Percentiles rank a stretch among this genome's conserved stretches.
Conservation (phyloP, 1,140 invertebrate species). For the Brachionus manjavacas region DNA sequence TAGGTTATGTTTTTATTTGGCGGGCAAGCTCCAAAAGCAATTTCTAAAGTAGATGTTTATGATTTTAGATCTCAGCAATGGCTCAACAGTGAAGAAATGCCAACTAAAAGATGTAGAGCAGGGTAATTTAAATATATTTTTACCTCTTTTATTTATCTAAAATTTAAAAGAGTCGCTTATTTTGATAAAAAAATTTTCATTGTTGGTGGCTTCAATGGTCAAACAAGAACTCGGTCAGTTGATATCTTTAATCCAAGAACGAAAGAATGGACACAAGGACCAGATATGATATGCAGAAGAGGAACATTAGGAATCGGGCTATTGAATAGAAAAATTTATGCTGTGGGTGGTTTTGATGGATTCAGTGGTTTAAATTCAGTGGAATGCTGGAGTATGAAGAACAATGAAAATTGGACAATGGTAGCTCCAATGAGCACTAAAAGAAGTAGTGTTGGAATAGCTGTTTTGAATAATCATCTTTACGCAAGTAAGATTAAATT, state of each 20-base stretch:
- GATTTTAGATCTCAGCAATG: conserved; percentile 33
- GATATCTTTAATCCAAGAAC: conserved; percentile 67
- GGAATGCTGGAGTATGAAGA: conserved; percentile 59
- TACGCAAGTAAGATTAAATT: neutral
- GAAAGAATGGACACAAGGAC: conserved; percentile 64
- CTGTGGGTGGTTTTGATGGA: conserved; percentile 95
- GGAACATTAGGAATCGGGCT: conserved; percentile 76
- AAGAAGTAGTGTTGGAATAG: conserved; percentile 16
- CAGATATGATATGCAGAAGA: conserved; percentile 75
- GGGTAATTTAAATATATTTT: neutral
- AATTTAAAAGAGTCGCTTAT: neutral
- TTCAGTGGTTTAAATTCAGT: conserved; percentile 94
- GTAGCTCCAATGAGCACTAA: neutral
- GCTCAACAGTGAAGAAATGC: conserved; percentile 1
- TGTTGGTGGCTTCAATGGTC: conserved; percentile 61
- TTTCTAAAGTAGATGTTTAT: neutral
- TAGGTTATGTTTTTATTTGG: conserved; percentile 19
- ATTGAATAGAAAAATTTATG: conserved; percentile 83
- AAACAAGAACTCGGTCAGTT: conserved; percentile 56
- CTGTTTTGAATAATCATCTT: conserved; percentile 27
- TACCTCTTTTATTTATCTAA: neutral
- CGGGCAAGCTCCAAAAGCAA: conserved; percentile 30
- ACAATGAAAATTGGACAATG: conserved; percentile 10
- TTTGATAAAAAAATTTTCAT: conserved; percentile 54
- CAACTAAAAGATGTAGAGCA: conserved; percentile 5